These are phyloP conservation scores for Oscheius sp. DNA, from an alignment of 1,140 invertebrate species.

Conservation along the genomic window DNA sequence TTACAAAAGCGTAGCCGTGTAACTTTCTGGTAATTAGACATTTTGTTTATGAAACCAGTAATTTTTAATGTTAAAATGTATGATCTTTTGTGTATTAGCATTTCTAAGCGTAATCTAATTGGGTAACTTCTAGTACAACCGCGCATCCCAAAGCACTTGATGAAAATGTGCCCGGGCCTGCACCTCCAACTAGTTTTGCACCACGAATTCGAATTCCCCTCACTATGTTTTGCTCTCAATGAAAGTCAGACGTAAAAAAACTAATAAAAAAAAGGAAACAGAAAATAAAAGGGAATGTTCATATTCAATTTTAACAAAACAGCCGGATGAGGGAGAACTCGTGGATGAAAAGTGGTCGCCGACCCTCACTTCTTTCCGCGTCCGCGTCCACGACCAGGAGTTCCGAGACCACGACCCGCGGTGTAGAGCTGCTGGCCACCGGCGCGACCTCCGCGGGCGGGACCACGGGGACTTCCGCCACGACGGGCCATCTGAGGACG, in stretches of 20 bases:
- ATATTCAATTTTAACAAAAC: background rate
- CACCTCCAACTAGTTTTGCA: background rate
- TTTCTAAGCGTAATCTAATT: background rate
- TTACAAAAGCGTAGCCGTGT: background rate
- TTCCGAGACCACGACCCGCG: too few relatives aligned
- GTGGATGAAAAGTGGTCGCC: background rate
- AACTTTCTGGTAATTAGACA: too few relatives aligned
- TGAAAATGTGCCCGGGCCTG: background rate
- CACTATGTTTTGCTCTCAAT: background rate
- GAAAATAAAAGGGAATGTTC: background rate
- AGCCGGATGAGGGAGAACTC: background rate
- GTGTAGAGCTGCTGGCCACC: too few relatives aligned
- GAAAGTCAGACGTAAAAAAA: background rate
- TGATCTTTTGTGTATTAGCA: background rate
- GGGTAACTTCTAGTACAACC: background rate
- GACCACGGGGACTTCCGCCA: too few relatives aligned
- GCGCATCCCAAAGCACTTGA: background rate
- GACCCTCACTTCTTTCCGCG: too few relatives aligned
- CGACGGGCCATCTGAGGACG: too few relatives aligned
- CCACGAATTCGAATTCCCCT: background rate
- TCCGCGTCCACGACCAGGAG: too few relatives aligned
- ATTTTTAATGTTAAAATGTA: background rate
- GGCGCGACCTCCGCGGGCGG: too few relatives aligned
- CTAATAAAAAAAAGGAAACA: background rate
- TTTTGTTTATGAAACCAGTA: background rate